Evolutionary conservation across 2,113 vertebrate genomes (phyloP).

Genomic region (Circaetus gallicus): DNA sequence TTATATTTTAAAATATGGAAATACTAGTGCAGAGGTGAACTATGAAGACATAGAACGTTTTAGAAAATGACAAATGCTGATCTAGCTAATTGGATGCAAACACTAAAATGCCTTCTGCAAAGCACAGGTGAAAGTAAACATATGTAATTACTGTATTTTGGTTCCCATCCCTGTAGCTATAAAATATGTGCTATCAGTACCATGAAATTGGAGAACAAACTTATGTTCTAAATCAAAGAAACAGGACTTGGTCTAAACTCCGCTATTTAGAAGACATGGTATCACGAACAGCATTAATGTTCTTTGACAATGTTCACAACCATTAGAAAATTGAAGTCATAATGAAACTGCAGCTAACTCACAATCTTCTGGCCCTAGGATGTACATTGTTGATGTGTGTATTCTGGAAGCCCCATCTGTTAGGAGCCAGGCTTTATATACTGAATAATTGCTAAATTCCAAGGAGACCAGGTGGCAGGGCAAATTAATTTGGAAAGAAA

Average conservation of each 20-base stretch:
- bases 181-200: not conserved
- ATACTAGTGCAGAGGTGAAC: not conserved
- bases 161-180: not conserved
- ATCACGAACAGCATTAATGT: slow-evolving; percentile 8
- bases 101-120: not conserved
- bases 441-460: slow-evolving; percentile 56
- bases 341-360: slow-evolving; percentile 51
- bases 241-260: not conserved
- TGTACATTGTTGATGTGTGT: slow-evolving; percentile 29
- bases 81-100: not conserved
- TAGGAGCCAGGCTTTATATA: slow-evolving; percentile 41
- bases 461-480: slow-evolving; percentile 53
- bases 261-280: slow-evolving; percentile 20
- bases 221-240: slow-evolving; percentile 52
- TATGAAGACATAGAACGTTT: not conserved
- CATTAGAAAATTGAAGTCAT: slow-evolving; percentile 55
- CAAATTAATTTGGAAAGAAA: slow-evolving; percentile 64
- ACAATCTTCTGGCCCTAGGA: slow-evolving; percentile 39
- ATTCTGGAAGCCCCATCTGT: slow-evolving; percentile 54
- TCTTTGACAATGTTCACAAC: slow-evolving; percentile 38
- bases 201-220: slow-evolving; percentile 30
- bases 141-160: not conserved
- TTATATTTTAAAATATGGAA: not conserved
- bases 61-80: not conserved
- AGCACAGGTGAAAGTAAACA: not conserved